A percentile compares a stretch with the other conserved stretches of the same genome.
These are phyloP conservation scores for Drosophila pseudoananassae DNA, from an alignment of 1,140 invertebrate species.

Conservation along the genomic window DNA sequence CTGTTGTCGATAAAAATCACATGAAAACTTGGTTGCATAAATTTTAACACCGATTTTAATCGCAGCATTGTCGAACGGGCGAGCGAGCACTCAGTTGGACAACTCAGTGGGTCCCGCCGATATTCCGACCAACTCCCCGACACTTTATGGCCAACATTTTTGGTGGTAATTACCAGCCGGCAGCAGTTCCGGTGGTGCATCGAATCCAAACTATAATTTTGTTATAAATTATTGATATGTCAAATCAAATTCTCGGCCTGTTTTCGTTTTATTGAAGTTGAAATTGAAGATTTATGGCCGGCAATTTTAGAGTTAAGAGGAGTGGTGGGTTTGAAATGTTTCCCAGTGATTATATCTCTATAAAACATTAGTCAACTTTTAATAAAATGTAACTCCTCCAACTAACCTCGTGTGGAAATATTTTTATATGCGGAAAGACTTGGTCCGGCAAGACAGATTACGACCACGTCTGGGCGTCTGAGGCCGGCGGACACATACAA, in stretches of 20 bases:
- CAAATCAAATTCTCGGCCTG: conserved; percentile 72
- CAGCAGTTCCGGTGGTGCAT: conserved; percentile 72
- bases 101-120: conserved; percentile 56
- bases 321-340: not conserved
- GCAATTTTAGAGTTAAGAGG: conserved; percentile 37
- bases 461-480: conserved; percentile 25
- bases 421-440: conserved; percentile 44
- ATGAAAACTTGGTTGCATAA: conserved; percentile 75
- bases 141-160: conserved; percentile 63
- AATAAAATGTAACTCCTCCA: conserved; percentile 13
- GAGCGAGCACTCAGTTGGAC: conserved; percentile 22
- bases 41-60: conserved; percentile 83
- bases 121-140: conserved; percentile 33
- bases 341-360: not conserved
- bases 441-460: conserved; percentile 43
- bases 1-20: conserved; percentile 66
- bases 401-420: conserved; percentile 38
- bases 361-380: not conserved
- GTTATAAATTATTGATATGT: conserved; percentile 78
- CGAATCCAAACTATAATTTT: conserved; percentile 63
- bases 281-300: conserved; percentile 57
- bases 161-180: conserved; percentile 65
- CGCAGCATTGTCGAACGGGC: conserved; percentile 55
- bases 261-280: conserved; percentile 39
- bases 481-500: conserved; percentile 52